Evolutionary conservation across 2,113 vertebrate species (phyloP), one percentile per base, ranked within the genome.

Genomic region (Aptenodytes patagonicus): DNA sequence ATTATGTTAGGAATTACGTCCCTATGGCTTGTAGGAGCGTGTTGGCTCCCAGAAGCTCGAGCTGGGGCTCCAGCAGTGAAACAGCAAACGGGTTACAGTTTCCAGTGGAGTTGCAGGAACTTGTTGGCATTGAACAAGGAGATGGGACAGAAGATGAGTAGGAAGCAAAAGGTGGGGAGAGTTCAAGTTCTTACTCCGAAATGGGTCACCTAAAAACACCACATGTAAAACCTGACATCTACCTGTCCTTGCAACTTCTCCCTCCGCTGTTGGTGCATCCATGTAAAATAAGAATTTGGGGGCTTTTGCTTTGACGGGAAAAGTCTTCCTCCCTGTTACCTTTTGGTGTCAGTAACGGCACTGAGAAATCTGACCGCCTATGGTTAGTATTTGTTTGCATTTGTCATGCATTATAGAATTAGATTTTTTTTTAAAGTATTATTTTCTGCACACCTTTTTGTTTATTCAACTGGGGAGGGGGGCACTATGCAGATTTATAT

Each of bases 301-400:
- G 17, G 17, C 11, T 5, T 17, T 52, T n/a, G 55, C 46, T 90
- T 85, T 72, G 51, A 40, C 54, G 34, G 72, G 81, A 83, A 81
- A 87, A 72, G 17, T 32, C 28, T 34, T 81, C 72, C 68, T 66
- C 66, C 47, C 19, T 73, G 65, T 80, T 76, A 61, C 78, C 95
- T 96, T 95, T 84, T 69, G 89, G 61, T 77, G 65, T 70, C 89
- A 86, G 87, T 44, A 71, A 80, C 6, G 69, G 25, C 70, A 64
- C 79, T 42, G 65, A 77, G 84, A 96, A 86, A 93, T 14, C 31
- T 28, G 73, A 66, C 57, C 0, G 24, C 29, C 72, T 68, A 9
- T 16, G 64, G 90, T 77, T 40, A 46, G 60, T 61, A 61, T 93
- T 94, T 95, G 44, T 84, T 96, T 95, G 65, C 91, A 36, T 95